These are phyloP conservation scores for Colostygia pectinataria DNA, from an alignment of 2,888 invertebrate genomes.

Conservation along the genomic window DNA sequence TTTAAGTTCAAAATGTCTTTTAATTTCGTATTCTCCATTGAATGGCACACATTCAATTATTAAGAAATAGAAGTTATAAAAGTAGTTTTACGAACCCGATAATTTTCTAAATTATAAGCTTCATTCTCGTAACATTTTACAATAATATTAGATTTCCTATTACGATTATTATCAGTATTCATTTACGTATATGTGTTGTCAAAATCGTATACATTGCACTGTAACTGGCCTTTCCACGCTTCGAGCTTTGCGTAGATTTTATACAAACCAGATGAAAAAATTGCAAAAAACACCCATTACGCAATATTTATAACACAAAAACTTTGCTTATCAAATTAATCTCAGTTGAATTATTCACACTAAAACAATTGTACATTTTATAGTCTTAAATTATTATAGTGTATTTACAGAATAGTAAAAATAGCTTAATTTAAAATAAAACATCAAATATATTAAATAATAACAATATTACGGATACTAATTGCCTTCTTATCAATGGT, in stretches of 20 bases:
- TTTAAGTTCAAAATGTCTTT: slow-evolving; percentile 57
- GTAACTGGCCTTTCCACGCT: slow-evolving; percentile 79
- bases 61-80: slow-evolving; percentile 64
- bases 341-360: slow-evolving; percentile 80
- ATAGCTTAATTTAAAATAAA: slow-evolving; percentile 81
- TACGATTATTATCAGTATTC: slow-evolving; percentile 75
- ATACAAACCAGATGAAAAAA: slow-evolving; percentile 56
- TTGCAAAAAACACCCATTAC: slow-evolving; percentile 66
- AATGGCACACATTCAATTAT: slow-evolving; percentile 60
- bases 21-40: slow-evolving; percentile 50
- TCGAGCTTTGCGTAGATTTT: slow-evolving; percentile 49
- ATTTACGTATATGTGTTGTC: slow-evolving; percentile 82
- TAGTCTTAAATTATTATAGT: slow-evolving; percentile 75
- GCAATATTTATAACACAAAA: slow-evolving; percentile 58
- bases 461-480: slow-evolving; percentile 80
- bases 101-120: slow-evolving; percentile 67
- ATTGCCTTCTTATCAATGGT: slow-evolving; percentile 83
- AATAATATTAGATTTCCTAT: slow-evolving; percentile 75
- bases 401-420: slow-evolving; percentile 79
- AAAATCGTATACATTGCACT: slow-evolving; percentile 84
- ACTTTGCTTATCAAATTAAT: slow-evolving; percentile 71
- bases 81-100: slow-evolving; percentile 60
- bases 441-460: slow-evolving; percentile 83
- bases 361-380: slow-evolving; percentile 82
- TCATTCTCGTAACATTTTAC: slow-evolving; percentile 75